A percentile compares a stretch with the other conserved stretches of the same genome.
Conservation (phyloP, 2,113 vertebrate genomes). For the Diphyllodes magnificus region DNA sequence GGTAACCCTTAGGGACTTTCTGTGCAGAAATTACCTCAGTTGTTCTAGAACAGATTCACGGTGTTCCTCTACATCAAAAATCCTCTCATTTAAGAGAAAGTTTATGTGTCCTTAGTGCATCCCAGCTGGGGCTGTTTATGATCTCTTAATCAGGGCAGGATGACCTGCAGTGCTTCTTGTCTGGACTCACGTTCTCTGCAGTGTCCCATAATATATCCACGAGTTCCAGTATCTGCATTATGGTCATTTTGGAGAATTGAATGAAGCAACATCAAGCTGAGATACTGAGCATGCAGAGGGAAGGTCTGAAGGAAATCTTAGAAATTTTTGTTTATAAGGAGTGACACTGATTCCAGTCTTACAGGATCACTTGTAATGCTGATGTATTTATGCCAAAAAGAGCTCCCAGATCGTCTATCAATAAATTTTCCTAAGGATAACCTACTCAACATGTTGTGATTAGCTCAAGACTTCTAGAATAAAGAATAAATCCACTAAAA, state of each 20-base stretch:
- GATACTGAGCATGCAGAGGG: background rate
- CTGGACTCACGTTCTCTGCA: background rate
- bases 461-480: background rate
- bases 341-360: background rate
- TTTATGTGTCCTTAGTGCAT: background rate
- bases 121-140: background rate
- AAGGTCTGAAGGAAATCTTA: background rate
- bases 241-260: background rate
- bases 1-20: background rate
- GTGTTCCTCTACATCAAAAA: background rate
- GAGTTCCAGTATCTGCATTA: background rate
- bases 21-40: background rate
- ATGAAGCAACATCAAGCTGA: background rate
- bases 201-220: background rate
- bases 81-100: background rate
- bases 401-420: background rate
- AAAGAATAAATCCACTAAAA: background rate
- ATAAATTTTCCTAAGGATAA: background rate
- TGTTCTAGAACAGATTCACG: background rate
- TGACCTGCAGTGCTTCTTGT: background rate
- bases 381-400: background rate
- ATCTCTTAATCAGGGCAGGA: background rate
- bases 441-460: background rate
- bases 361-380: background rate
- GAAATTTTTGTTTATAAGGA: background rate